Conservation (phyloP, 30 jellyfish, hydroid and myxozoan species). For the Haliclystus octoradiatus region DNA sequence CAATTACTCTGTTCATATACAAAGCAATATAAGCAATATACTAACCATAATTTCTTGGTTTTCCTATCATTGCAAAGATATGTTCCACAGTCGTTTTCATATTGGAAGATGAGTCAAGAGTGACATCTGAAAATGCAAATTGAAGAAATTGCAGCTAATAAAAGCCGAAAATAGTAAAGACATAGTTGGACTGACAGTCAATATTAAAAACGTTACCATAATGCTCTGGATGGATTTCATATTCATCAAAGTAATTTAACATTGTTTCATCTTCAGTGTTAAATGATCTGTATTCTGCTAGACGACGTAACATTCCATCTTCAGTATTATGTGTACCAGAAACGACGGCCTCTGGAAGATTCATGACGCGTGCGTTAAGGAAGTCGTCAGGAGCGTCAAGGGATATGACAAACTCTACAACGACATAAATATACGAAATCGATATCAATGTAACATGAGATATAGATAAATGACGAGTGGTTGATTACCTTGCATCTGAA, state of each 20-base stretch:
- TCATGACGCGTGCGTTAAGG: slow-evolving; percentile 82
- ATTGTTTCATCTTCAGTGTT: slow-evolving; percentile 96
- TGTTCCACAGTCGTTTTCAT: slow-evolving; percentile 73
- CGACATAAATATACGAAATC: no score
- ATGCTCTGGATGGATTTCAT: slow-evolving; percentile 90
- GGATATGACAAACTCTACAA: slow-evolving; percentile 21
- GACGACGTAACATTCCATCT: slow-evolving; percentile 84
- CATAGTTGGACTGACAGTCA: neutral
- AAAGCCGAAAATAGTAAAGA: neutral
- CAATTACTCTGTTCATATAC: neutral
- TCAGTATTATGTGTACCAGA: slow-evolving; percentile 96
- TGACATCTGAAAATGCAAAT: slow-evolving; percentile 25
- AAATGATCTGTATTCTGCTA: slow-evolving; percentile 74
- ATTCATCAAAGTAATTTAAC: slow-evolving; percentile 77
- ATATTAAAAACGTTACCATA: slow-evolving; percentile 41
- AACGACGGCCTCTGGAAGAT: slow-evolving; percentile 79
- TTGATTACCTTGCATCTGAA: no score
- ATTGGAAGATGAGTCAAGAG: slow-evolving; percentile 49
- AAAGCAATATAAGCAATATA: neutral
- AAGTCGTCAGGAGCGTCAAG: slow-evolving; percentile 87
- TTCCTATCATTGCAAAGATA: slow-evolving; percentile 81
- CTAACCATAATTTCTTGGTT: slow-evolving; percentile 81
- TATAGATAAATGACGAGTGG: no score
- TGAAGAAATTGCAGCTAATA: neutral
- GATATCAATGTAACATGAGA: no score